Evolutionary conservation across 2,113 vertebrate species (phyloP).

Genomic region (Hemiscyllium ocellatum): DNA sequence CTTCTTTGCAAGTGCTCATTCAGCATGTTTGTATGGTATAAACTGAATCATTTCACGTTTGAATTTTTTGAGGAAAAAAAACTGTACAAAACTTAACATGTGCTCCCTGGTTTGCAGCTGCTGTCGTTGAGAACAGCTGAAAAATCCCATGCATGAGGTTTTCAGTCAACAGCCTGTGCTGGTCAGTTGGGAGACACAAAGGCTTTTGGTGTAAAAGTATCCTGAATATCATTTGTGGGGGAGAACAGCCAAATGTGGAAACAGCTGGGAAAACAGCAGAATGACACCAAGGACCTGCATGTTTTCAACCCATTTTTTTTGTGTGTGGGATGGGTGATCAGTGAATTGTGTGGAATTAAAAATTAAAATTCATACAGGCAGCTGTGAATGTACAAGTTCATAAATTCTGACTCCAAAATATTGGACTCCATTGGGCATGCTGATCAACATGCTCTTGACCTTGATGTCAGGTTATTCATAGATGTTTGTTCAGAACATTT

Average conservation of each 20-base stretch:
- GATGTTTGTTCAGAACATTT: background rate
- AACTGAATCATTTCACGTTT: background rate
- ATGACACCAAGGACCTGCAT: slow-evolving; percentile 31
- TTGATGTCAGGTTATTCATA: background rate
- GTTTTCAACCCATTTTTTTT: background rate
- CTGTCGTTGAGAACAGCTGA: slow-evolving; percentile 64
- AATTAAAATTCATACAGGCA: background rate
- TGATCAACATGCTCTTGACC: background rate
- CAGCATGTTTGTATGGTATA: background rate
- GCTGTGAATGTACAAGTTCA: background rate
- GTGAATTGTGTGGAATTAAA: background rate
- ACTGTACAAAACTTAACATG: slow-evolving; percentile 36
- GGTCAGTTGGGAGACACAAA: slow-evolving; percentile 49
- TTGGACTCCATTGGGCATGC: background rate
- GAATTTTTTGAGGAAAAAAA: too few species aligned
- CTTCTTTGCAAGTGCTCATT: background rate
- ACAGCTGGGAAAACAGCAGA: slow-evolving; percentile 56
- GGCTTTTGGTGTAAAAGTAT: slow-evolving; percentile 43
- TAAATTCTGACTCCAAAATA: background rate
- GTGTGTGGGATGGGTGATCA: background rate
- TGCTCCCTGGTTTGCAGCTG: slow-evolving; percentile 57
- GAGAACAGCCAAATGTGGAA: slow-evolving; percentile 49
- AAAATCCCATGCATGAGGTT: slow-evolving; percentile 51
- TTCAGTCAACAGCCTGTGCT: slow-evolving; percentile 59
- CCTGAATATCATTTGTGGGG: slow-evolving; percentile 40